Percentiles rank a stretch among this genome's conserved stretches.
Conservation (phyloP, 2,888 invertebrate genomes). For the Cerastoderma edule region DNA sequence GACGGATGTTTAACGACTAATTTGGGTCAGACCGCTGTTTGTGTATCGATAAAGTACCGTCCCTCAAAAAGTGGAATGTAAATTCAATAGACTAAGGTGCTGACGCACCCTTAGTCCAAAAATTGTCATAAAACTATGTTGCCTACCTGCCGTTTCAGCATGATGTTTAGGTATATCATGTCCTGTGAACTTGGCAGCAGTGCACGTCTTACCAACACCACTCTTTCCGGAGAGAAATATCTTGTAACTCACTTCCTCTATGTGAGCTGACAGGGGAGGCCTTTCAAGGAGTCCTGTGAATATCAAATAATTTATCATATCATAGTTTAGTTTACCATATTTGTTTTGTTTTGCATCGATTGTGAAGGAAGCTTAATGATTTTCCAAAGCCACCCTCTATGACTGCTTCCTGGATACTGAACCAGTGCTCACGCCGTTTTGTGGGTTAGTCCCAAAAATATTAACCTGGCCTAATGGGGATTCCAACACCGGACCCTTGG, state of each 20-base stretch:
- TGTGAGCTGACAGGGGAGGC: conserved; percentile 80
- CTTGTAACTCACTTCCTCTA: conserved; percentile 86
- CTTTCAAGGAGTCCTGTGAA: conserved; percentile 85
- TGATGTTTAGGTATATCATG: conserved; percentile 82
- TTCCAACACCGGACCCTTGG: no score
- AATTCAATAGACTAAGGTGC: no score
- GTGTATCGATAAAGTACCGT: no score
- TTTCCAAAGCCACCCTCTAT: background rate
- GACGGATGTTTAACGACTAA: no score
- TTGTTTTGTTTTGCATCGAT: background rate
- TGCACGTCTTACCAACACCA: conserved; percentile 86
- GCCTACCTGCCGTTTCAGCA: conserved; percentile 81
- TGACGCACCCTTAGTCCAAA: no score
- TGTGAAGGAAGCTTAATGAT: background rate
- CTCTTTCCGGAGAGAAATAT: conserved; percentile 86
- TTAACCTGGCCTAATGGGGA: no score
- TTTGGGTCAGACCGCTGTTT: no score
- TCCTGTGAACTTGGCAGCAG: conserved; percentile 85
- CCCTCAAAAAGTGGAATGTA: no score
- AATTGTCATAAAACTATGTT: no score
- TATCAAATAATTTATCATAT: background rate
- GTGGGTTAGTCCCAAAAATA: no score
- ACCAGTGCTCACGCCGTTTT: no score
- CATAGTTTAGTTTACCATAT: background rate
- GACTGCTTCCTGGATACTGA: background rate